Conservation (phyloP, 2,113 vertebrate species). For the Eolophus roseicapilla region DNA sequence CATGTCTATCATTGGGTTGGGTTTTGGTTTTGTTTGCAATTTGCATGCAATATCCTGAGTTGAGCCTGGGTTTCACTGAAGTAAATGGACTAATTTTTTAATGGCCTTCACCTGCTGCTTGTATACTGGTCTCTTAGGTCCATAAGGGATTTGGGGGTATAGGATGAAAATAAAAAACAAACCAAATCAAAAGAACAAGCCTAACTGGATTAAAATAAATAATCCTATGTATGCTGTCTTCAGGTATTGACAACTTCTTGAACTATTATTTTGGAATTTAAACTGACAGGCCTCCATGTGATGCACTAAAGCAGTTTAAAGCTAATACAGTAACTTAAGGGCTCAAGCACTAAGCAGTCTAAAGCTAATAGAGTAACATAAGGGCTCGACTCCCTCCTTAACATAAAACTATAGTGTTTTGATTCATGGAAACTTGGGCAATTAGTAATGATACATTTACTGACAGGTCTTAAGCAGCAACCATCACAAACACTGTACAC, state of each 20-base stretch:
- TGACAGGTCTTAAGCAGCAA: constrained; percentile 26
- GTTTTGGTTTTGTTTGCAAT: background rate
- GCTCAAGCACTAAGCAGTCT: background rate
- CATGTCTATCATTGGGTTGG: background rate
- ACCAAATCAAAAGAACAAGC: background rate
- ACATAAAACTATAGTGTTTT: background rate
- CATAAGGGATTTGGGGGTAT: background rate
- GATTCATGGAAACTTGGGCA: background rate
- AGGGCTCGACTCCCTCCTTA: background rate
- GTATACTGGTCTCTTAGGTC: background rate
- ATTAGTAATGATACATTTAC: constrained; percentile 27
- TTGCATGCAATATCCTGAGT: background rate
- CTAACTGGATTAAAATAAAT: constrained; percentile 9
- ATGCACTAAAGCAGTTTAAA: constrained; percentile 15
- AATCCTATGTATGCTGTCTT: background rate
- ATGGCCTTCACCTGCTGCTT: background rate
- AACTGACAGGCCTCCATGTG: background rate
- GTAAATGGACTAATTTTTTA: background rate
- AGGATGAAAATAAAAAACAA: background rate
- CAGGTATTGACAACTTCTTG: background rate
- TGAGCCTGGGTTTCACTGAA: background rate
- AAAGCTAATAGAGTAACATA: background rate
- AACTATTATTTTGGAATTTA: background rate
- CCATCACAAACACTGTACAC: background rate
- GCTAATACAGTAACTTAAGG: background rate